phyloP scores from a whole-genome alignment of 64 coral and sea anemone species.

The Actinia equina region DNA sequence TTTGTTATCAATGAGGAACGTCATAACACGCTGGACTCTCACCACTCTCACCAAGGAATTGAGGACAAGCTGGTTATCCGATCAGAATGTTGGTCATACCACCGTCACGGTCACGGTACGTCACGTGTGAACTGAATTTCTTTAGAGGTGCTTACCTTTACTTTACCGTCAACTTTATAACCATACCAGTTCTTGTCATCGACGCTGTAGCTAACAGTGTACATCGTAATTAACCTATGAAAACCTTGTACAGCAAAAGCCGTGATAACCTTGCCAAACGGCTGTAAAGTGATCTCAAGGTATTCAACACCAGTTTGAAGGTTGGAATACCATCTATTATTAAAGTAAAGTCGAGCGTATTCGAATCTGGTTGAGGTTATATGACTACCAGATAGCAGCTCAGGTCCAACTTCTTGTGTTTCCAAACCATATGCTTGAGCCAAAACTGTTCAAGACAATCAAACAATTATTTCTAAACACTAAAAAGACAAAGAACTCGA shows the following conservation, averaged over 20 bases:
- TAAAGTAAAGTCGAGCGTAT: neutral
- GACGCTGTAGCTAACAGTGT: neutral
- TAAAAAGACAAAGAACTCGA: too few species aligned
- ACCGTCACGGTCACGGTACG: too few species aligned
- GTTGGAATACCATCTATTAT: neutral
- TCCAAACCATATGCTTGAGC: neutral
- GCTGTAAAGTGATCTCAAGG: conserved; percentile 2
- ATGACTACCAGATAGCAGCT: neutral
- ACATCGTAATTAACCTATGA: neutral
- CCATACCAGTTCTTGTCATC: neutral
- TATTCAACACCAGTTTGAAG: neutral
- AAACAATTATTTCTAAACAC: neutral
- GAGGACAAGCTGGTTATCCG: too few species aligned
- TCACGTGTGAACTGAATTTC: too few species aligned
- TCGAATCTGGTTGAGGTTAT: neutral
- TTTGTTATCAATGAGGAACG: too few species aligned
- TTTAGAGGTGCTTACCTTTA: neutral
- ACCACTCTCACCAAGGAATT: too few species aligned
- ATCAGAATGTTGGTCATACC: too few species aligned
- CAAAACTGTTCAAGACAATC: neutral
- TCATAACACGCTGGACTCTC: too few species aligned
- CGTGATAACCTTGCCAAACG: neutral
- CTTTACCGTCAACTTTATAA: neutral
- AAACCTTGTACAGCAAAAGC: conserved; percentile 5
- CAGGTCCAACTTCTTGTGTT: neutral